These are phyloP conservation scores for Musca domestica DNA, from an alignment of 1,140 invertebrate species.

Conservation along the genomic window DNA sequence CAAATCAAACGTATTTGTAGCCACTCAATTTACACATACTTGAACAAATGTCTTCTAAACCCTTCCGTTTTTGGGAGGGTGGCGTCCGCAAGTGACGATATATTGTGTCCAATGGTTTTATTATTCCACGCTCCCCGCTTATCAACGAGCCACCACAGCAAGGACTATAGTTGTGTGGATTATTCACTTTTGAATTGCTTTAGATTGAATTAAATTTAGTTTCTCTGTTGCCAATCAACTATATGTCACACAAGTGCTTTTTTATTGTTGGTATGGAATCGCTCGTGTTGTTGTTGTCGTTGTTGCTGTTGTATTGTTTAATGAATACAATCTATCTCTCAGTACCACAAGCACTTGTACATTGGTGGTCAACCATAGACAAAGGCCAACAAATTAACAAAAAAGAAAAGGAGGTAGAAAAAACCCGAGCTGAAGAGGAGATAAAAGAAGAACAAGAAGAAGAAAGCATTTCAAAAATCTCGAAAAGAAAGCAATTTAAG, in stretches of 20 bases:
- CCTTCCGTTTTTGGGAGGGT: too few species aligned
- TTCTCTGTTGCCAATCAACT: slow-evolving; percentile 10
- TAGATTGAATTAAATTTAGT: background rate
- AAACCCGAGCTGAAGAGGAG: background rate
- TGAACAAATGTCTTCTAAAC: too few species aligned
- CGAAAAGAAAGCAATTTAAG: slow-evolving; percentile 20
- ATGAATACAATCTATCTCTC: slow-evolving; percentile 1
- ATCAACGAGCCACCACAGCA: too few species aligned
- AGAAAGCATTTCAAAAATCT: slow-evolving; percentile 8
- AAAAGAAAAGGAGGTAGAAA: background rate
- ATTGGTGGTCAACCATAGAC: slow-evolving; percentile 15
- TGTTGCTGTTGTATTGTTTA: background rate
- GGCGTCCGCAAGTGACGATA: too few species aligned
- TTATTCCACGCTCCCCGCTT: too few species aligned
- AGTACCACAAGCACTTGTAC: slow-evolving; percentile 11
- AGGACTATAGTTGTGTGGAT: too few species aligned
- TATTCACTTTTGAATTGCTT: background rate
- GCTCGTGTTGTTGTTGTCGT: background rate
- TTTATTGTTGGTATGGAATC: background rate
- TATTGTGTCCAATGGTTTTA: too few species aligned
- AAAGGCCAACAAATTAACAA: slow-evolving; percentile 21
- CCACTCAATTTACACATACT: too few species aligned
- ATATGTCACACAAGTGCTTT: background rate
- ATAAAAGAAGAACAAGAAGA: slow-evolving; percentile 8
- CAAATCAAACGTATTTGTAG: too few species aligned